phyloP scores from a whole-genome alignment of 2,888 invertebrate genomes.

The Oasisia sp. region DNA sequence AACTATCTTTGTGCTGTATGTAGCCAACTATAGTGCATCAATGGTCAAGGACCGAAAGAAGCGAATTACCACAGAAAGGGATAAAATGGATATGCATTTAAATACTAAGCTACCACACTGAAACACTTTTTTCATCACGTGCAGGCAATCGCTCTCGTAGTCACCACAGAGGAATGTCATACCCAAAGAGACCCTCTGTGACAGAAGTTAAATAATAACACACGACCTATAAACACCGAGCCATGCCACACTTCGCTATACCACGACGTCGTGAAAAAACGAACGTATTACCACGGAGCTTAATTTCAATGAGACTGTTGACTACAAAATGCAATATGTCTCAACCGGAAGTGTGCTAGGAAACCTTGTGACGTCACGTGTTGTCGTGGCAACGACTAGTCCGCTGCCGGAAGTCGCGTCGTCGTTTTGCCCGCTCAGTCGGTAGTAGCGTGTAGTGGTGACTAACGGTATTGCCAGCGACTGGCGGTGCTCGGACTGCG shows the following conservation, averaged over 20 bases:
- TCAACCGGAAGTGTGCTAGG: not conserved
- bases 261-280: not conserved
- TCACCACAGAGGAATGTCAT: too few species aligned
- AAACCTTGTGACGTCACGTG: not conserved
- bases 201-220: too few species aligned
- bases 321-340: not conserved
- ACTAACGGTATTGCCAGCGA: not conserved
- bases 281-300: not conserved
- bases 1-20: too few species aligned
- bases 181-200: too few species aligned
- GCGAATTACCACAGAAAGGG: too few species aligned
- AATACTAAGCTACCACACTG: too few species aligned
- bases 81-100: too few species aligned
- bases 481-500: not conserved
- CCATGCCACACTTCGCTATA: not conserved
- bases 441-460: not conserved
- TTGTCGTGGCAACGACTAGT: slow-evolving; percentile 7
- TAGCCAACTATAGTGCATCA: too few species aligned
- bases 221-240: not conserved
- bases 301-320: not conserved
- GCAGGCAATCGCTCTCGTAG: too few species aligned
- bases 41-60: too few species aligned
- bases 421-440: not conserved
- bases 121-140: too few species aligned
- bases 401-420: not conserved